Evolutionary conservation across 2,113 vertebrate genomes (phyloP).

Genomic region (Phoenicopterus ruber): DNA sequence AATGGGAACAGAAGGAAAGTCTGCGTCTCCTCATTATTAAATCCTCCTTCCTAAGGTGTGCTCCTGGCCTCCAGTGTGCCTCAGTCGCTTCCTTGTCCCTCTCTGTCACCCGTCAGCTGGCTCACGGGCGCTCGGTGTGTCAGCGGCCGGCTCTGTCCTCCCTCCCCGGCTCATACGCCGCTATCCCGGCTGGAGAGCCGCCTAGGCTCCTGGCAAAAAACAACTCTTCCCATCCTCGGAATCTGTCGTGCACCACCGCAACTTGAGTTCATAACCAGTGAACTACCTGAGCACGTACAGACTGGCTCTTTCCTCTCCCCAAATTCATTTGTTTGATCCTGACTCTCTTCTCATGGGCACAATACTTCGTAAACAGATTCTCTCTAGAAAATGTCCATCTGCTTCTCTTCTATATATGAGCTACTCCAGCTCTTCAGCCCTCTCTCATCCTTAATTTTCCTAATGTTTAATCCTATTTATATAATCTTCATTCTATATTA

Average conservation of each 20-base stretch:
- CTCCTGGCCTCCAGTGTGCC: not conserved
- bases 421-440: not conserved
- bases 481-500: not conserved
- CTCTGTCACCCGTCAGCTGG: not conserved
- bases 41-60: not conserved
- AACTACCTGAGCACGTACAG: not conserved
- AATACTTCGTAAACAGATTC: not conserved
- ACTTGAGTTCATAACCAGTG: accelerated
- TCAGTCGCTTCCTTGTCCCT: not conserved
- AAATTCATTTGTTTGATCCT: not conserved
- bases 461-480: not conserved
- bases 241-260: not conserved
- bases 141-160: not conserved
- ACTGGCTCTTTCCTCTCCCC: not conserved
- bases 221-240: accelerated
- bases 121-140: accelerated
- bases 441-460: not conserved
- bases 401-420: not conserved
- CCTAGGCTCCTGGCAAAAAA: not conserved
- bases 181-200: not conserved
- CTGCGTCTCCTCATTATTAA: not conserved
- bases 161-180: accelerated
- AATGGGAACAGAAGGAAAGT: not conserved
- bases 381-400: not conserved
- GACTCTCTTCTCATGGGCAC: not conserved